Conservation (phyloP, 2,113 vertebrate genomes). For the Oenanthe oenanthe region DNA sequence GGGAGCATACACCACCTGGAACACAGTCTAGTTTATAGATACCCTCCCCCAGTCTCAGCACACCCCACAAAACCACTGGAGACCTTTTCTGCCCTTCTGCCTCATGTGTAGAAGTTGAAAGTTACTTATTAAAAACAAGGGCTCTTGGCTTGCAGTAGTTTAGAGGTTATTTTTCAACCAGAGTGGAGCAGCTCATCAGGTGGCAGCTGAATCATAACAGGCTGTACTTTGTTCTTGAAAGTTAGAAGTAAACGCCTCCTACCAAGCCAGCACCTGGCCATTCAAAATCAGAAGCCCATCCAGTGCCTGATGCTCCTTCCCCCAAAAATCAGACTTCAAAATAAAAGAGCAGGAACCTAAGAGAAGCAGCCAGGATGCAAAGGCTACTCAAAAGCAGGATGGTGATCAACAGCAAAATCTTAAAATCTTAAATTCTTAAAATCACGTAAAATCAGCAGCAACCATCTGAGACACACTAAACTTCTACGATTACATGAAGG, state of each 20-base stretch:
- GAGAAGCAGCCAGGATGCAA: background rate
- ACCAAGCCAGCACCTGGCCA: background rate
- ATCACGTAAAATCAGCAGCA: background rate
- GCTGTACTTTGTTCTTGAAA: background rate
- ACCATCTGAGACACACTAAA: background rate
- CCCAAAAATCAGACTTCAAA: background rate
- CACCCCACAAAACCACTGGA: accelerated
- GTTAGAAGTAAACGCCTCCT: accelerated
- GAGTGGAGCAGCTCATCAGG: background rate
- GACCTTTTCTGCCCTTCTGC: background rate
- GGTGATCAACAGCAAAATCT: background rate
- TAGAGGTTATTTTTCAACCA: conserved; percentile 33
- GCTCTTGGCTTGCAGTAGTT: background rate
- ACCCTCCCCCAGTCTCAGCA: background rate
- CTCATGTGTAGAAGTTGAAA: background rate
- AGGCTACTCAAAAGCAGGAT: background rate
- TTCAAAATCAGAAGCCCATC: background rate
- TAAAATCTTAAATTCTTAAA: too few relatives aligned
- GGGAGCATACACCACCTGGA: background rate
- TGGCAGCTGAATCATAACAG: background rate
- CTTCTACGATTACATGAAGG: background rate
- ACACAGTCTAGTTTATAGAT: background rate
- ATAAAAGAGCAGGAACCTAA: background rate
- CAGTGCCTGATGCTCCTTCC: background rate
- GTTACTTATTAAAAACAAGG: conserved; percentile 23